Base-by-base conservation (phyloP, 2,113 vertebrate species). In the Cricetomys ansorgei region DNA sequence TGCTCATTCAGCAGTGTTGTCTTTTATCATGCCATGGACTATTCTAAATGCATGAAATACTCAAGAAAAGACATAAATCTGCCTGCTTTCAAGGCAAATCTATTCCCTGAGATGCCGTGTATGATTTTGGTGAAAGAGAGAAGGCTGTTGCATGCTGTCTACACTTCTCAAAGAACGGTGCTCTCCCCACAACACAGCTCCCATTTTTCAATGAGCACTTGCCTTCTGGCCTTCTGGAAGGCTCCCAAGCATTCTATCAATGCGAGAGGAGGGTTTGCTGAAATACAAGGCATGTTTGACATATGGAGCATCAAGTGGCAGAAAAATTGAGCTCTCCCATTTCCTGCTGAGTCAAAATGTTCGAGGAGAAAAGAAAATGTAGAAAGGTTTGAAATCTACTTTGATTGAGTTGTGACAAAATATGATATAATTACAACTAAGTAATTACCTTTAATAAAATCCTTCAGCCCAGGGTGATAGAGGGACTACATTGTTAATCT, bases 251-350 rank as follows among this genome's bases (percentile, higher is more conserved):
- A 16, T 73, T 93, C 62, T 12, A 21, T 95, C 96, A 96, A 12
- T 34, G 43, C 95, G 62, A 85, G 29, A 95, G 72, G 69, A 95
- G 88, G 77, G 19, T 96, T 97, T 98, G 55, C 96, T 96, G 73
- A 97, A 94, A 96, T 81, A 21, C 77, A 88, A 83, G 72, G 86
- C 83, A 13, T 94, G 5, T 98, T 97, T 97, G 81, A 97, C 81
- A 76, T n/a, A 50, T 57, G 59, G 95, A 17, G 53, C 88, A 40
- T 95, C 73, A 92, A 86, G 25, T 96, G 91, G 96, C 76, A 98
- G 93, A 96, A 96, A 97, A 93, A 95, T 97, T 97, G 96, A 98
- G 92, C 87, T 70, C 1, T 69, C 76, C 90, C 25, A 96, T 93
- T 15, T 65, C 34, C 79, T 89, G 10, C 75, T 79, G 34, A 81